Percentiles rank a stretch among this genome's conserved stretches.
phyloP scores from a whole-genome alignment of 2,888 invertebrate species.

The Orthosia gracilis region DNA sequence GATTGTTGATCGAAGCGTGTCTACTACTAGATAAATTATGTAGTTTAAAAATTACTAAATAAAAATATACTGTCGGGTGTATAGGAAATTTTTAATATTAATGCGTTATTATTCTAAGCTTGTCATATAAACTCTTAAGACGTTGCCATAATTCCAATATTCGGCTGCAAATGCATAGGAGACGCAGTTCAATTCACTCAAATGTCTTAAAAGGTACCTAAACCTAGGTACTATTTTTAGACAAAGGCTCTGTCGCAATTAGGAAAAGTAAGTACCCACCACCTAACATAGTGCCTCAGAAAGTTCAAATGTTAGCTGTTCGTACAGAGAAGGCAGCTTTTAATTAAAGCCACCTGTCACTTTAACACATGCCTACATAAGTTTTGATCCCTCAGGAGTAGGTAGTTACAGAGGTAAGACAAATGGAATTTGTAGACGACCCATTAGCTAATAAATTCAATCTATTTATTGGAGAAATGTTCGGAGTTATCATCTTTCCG shows the following conservation, averaged over 20 bases:
- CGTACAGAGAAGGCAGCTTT: slow-evolving; percentile 24
- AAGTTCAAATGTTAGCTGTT: slow-evolving; percentile 9
- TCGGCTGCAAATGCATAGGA: not conserved
- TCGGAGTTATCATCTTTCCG: not conserved
- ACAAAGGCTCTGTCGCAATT: not conserved
- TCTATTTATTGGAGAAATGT: not conserved
- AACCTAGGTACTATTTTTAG: slow-evolving; percentile 15
- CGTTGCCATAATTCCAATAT: not conserved
- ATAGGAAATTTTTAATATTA: too few relatives aligned
- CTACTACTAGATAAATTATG: too few relatives aligned
- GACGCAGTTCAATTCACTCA: not conserved
- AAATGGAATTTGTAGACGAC: slow-evolving; percentile 32
- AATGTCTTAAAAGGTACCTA: not conserved
- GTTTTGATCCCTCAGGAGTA: slow-evolving; percentile 35
- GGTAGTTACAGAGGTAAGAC: slow-evolving; percentile 19
- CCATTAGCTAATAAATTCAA: slow-evolving; percentile 2
- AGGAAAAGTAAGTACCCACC: not conserved
- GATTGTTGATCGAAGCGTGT: too few relatives aligned
- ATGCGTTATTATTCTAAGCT: too few relatives aligned
- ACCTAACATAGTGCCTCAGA: slow-evolving; percentile 1
- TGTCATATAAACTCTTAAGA: not conserved
- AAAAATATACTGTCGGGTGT: too few relatives aligned
- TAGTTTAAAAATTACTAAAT: too few relatives aligned
- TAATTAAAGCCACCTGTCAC: slow-evolving; percentile 57
- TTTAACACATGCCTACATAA: slow-evolving; percentile 24